phyloP scores from a whole-genome alignment of 2,113 vertebrate genomes.

The Sebastes schlegelii region DNA sequence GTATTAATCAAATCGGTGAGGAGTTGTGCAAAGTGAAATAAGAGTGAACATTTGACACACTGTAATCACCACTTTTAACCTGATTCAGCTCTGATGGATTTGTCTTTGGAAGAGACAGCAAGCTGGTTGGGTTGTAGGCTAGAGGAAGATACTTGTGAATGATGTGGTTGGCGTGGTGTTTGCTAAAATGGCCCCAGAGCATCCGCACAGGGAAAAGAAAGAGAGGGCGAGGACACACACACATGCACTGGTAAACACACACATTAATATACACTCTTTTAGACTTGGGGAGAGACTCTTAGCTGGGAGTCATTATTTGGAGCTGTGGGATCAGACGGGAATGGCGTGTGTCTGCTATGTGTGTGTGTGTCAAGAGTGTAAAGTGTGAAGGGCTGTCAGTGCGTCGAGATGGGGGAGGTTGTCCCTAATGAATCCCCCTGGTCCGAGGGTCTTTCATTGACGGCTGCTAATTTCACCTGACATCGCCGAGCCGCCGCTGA shows the following conservation, averaged over 20 bases:
- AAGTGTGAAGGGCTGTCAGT: constrained; percentile 74
- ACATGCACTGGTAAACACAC: constrained; percentile 3
- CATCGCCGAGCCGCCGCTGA: constrained; percentile 58
- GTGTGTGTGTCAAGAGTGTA: constrained; percentile 36
- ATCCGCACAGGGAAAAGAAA: constrained; percentile 3
- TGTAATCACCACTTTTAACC: not conserved
- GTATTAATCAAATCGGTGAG: too few relatives aligned
- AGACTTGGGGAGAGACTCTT: constrained; percentile 46
- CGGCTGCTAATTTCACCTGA: constrained; percentile 78
- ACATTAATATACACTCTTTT: not conserved
- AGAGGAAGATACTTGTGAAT: not conserved
- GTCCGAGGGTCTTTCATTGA: constrained; percentile 65
- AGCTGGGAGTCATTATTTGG: constrained; percentile 54
- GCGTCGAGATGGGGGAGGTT: constrained; percentile 40
- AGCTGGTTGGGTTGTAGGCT: constrained; percentile 10
- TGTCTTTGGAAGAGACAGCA: constrained; percentile 11
- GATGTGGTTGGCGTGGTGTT: constrained; percentile 32
- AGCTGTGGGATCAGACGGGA: constrained; percentile 25
- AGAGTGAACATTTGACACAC: not conserved
- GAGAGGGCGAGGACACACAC: not conserved
- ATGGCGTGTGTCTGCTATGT: constrained; percentile 4
- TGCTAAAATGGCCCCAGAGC: constrained; percentile 40
- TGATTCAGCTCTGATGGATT: constrained; percentile 1
- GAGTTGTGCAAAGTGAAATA: not conserved
- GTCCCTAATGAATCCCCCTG: constrained; percentile 70